Percentiles rank a stretch among this genome's conserved stretches.
Conservation (phyloP, 2,113 vertebrate species). For the Cyphotilapia sp. region DNA sequence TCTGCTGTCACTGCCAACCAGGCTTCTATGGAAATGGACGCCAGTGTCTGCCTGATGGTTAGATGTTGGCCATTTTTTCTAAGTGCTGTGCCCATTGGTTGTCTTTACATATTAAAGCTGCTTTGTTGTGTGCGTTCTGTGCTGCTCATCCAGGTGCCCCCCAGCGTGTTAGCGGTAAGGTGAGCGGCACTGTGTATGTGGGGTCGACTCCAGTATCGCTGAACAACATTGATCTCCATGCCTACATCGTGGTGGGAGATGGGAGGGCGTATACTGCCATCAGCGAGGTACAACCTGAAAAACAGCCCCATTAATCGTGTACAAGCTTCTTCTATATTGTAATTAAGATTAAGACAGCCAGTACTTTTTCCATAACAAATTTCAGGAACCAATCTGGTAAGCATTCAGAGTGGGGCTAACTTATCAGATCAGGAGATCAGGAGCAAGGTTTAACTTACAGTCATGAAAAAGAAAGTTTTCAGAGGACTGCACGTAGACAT, state of each 20-base stretch:
- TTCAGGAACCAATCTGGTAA: neutral
- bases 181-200: conserved; percentile 80
- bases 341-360: neutral
- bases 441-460: neutral
- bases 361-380: neutral
- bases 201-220: conserved; percentile 72
- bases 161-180: conserved; percentile 91
- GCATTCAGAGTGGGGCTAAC: neutral
- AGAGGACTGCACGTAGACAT: neutral
- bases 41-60: conserved; percentile 87
- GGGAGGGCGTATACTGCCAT: conserved; percentile 89
- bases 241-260: conserved; percentile 89
- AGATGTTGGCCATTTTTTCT: neutral
- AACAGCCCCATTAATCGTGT: neutral
- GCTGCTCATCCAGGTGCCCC: conserved; percentile 74
- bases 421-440: neutral
- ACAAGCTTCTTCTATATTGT: neutral
- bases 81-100: neutral
- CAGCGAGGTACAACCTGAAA: conserved; percentile 67
- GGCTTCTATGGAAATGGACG: conserved; percentile 86
- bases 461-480: neutral
- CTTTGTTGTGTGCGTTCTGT: neutral
- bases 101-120: neutral
- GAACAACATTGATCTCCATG: conserved; percentile 79
- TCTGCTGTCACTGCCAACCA: conserved; percentile 86